Base-by-base conservation (phyloP, 2,888 invertebrate genomes). In the Drosophila fulvimacula region DNA sequence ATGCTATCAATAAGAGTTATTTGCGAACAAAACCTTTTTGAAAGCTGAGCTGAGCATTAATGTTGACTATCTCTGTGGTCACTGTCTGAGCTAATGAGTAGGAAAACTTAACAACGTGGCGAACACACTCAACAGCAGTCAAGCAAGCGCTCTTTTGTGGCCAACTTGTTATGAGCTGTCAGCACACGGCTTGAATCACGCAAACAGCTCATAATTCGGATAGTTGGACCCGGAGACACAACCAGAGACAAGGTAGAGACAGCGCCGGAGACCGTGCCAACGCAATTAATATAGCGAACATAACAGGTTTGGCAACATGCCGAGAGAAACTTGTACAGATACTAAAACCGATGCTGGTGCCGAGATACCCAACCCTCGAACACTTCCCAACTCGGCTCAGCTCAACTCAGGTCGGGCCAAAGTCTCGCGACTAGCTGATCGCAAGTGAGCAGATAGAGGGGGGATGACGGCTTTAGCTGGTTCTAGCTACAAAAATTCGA, bases 301-400 rank as follows among this genome's bases (percentile, higher is more conserved):
- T 64, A 80, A 80, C 79, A 73, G 81, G 79, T 80, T 80, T 80
- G 79, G 68, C 79, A 76, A 79, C 76, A 68, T 68, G 58, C 58
- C 79, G 65, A 73, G 70, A 76, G 73, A 65, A 55, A 56, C 60
- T 58, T 41, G 68, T 39, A 44, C 49, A 75, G 49, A 48, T 52
- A 60, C 49, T 36, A 59, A 68, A 53, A 55, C 49, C 30, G 69
- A 70, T 55, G 36, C 46, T 56, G 39, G 42, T 58, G 42, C 30
- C 13, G 44, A 55, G 44, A 64, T 63, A 59, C 60, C 61, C n/a
- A 48, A 48, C 46, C 48, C 63, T 38, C 44, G 39, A 21, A 42
- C 36, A 34, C 30, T 36, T 38, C 21, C 0, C 38, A 38, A 4
- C n/a, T n/a, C n/a, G 5, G n/a, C n/a, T 3, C n/a, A 24, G 46